phyloP scores from a whole-genome alignment of 2,888 invertebrate species.

The Allolobophora icterica region DNA sequence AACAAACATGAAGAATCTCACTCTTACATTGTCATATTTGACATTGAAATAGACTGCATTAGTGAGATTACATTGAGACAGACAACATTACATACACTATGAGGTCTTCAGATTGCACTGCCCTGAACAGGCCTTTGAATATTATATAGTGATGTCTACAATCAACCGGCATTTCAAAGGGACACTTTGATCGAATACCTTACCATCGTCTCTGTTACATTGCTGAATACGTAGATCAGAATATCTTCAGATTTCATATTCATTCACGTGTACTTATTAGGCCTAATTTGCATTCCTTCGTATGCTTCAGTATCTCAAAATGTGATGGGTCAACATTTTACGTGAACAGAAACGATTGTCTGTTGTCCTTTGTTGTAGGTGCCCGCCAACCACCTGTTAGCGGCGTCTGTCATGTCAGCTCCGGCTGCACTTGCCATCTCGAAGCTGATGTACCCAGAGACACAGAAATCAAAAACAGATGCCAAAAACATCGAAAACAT shows the following conservation, averaged over 20 bases:
- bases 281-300: neutral
- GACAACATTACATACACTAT: no score
- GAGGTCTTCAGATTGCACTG: no score
- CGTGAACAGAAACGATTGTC: neutral
- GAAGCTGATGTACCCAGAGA: slow-evolving; percentile 49
- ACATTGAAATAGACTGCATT: no score
- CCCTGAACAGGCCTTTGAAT: no score
- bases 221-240: neutral
- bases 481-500: slow-evolving; percentile 39
- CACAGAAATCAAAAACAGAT: slow-evolving; percentile 44
- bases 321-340: neutral
- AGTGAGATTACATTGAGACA: no score
- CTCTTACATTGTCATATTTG: no score
- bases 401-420: slow-evolving; percentile 92
- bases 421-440: slow-evolving; percentile 80
- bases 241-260: neutral
- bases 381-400: slow-evolving; percentile 76
- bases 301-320: neutral
- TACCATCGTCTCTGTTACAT: neutral
- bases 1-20: no score
- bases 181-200: neutral
- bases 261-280: neutral
- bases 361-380: neutral
- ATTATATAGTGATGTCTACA: no score
- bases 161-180: neutral